phyloP scores from a whole-genome alignment of 2,888 invertebrate species.

The Dynastes grantii region DNA sequence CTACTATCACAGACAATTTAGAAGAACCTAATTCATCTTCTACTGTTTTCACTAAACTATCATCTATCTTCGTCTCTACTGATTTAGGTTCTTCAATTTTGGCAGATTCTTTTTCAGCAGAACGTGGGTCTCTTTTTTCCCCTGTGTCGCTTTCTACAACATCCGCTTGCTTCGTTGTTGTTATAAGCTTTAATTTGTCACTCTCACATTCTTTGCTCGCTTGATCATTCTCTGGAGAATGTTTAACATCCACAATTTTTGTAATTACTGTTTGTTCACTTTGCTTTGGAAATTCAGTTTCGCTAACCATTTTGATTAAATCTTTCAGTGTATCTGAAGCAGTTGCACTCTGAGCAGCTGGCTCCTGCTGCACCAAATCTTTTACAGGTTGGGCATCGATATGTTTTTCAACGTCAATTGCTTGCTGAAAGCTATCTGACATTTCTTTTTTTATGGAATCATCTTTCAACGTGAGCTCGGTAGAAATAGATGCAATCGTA shows the following conservation, averaged over 20 bases:
- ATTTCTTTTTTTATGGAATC: too few species aligned
- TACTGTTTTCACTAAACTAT: conserved; percentile 11
- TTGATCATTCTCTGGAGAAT: neutral
- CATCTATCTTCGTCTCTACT: neutral
- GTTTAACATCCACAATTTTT: neutral
- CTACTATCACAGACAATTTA: conserved; percentile 52
- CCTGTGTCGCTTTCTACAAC: neutral
- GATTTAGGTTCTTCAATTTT: conserved; percentile 25
- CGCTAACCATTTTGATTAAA: too few species aligned
- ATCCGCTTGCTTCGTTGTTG: conserved; percentile 18
- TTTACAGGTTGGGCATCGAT: too few species aligned
- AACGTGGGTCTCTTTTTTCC: neutral
- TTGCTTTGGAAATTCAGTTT: too few species aligned
- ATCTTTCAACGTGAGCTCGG: too few species aligned
- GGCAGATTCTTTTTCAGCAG: conserved; percentile 25
- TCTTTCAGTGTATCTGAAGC: too few species aligned
- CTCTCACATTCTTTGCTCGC: neutral
- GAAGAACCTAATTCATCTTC: conserved; percentile 31
- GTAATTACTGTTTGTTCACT: neutral
- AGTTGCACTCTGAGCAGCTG: too few species aligned
- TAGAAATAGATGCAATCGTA: too few species aligned
- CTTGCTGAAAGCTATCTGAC: too few species aligned
- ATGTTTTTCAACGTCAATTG: too few species aligned
- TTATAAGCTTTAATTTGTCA: neutral
- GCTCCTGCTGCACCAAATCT: too few species aligned